Percentiles rank a stretch among this genome's conserved stretches.
These are phyloP conservation scores for Drosophila diplacantha DNA, from an alignment of 2,888 invertebrate genomes.

Conservation along the genomic window DNA sequence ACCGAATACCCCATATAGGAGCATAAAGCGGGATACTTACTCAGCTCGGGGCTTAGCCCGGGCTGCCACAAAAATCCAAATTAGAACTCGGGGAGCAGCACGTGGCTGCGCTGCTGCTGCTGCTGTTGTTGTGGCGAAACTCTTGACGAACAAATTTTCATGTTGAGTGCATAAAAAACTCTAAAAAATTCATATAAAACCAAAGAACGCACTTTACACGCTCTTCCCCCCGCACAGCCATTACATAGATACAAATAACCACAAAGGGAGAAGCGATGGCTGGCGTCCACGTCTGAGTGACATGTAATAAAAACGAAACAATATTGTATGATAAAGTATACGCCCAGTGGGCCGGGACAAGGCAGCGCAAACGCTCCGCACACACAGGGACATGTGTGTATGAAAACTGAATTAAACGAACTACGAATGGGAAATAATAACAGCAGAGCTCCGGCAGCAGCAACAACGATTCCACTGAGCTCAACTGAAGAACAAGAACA, in stretches of 20 bases:
- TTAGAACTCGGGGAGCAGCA: constrained; percentile 56
- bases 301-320: constrained; percentile 71
- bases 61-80: constrained; percentile 39
- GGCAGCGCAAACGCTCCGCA: constrained; percentile 10
- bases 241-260: constrained; percentile 41
- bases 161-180: constrained; percentile 72
- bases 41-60: constrained; percentile 6
- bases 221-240: constrained; percentile 39
- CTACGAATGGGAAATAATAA: constrained; percentile 63
- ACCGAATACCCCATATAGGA: constrained; percentile 19
- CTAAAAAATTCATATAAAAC: constrained; percentile 71
- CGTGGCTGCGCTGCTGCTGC: constrained; percentile 46
- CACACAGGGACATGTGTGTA: constrained; percentile 43
- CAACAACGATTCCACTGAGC: constrained; percentile 37
- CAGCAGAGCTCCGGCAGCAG: constrained; percentile 27
- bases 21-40: constrained; percentile 26
- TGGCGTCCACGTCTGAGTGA: constrained; percentile 63
- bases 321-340: constrained; percentile 73
- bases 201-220: constrained; percentile 72
- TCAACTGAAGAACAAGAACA: constrained; percentile 18
- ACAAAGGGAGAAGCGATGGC: constrained; percentile 36
- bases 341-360: constrained; percentile 67
- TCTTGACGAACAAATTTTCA: constrained; percentile 67
- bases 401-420: constrained; percentile 73
- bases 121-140: constrained; percentile 52